Conservation (phyloP, 2,113 vertebrate species). For the Rhea americana region DNA sequence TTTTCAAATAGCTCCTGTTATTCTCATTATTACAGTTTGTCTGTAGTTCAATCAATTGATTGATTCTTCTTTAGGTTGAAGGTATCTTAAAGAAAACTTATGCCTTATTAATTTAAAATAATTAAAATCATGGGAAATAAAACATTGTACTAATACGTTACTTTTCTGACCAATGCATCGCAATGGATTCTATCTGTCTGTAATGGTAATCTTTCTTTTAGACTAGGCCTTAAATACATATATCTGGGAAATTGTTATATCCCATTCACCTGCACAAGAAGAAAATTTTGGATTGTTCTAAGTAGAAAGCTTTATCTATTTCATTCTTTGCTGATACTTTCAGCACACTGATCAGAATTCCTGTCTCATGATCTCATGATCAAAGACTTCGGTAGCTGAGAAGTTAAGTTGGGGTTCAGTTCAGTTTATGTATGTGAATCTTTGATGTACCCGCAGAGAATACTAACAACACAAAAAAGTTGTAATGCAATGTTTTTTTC, state of each 20-base stretch:
- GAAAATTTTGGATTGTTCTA: neutral
- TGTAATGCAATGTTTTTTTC: neutral
- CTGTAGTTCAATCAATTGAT: neutral
- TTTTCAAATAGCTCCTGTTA: neutral
- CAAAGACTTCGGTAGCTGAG: neutral
- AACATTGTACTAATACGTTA: neutral
- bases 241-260: neutral
- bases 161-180: rapidly evolving
- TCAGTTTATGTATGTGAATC: neutral
- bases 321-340: neutral
- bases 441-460: neutral
- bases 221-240: neutral
- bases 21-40: neutral
- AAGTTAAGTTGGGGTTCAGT: neutral
- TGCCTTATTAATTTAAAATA: neutral
- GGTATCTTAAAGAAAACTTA: neutral
- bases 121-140: neutral
- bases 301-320: neutral
- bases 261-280: neutral
- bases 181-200: neutral
- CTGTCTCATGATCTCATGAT: neutral
- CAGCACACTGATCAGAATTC: neutral
- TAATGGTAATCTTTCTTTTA: neutral
- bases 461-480: neutral
- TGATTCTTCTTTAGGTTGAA: neutral